phyloP scores from a whole-genome alignment of 2,888 invertebrate genomes.

The Pachydiplax longipennis region DNA sequence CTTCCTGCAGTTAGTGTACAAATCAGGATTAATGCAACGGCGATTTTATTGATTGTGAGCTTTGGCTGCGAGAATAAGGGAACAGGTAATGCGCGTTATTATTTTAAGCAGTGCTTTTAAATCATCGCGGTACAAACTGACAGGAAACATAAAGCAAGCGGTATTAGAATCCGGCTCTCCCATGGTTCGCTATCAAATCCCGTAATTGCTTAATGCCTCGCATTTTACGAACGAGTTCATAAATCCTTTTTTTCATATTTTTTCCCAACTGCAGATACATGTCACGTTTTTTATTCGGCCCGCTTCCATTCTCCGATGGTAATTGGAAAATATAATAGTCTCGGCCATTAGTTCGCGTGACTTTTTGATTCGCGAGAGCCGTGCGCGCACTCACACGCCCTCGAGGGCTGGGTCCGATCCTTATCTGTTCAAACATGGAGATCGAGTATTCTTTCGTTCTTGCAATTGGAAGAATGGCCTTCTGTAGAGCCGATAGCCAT shows the following conservation, averaged over 20 bases:
- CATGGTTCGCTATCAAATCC: not conserved
- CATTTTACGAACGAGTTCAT: not conserved
- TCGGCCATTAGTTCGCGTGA: slow-evolving; percentile 8
- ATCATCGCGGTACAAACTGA: too few relatives aligned
- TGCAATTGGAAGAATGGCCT: not conserved
- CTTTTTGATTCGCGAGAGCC: not conserved
- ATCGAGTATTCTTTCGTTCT: slow-evolving; percentile 18
- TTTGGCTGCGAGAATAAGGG: too few relatives aligned
- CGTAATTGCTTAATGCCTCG: not conserved
- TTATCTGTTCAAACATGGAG: slow-evolving; percentile 12
- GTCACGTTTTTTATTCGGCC: not conserved
- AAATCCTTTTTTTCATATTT: not conserved
- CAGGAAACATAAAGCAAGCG: too few relatives aligned
- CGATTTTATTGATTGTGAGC: too few relatives aligned
- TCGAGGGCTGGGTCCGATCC: not conserved
- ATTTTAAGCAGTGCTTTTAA: too few relatives aligned
- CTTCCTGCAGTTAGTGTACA: too few relatives aligned
- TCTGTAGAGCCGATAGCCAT: not conserved
- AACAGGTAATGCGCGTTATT: too few relatives aligned
- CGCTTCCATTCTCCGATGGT: not conserved
- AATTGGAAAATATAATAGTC: slow-evolving; percentile 24
- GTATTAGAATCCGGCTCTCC: too few relatives aligned
- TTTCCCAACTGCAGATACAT: not conserved
- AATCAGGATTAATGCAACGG: too few relatives aligned
- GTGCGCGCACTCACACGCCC: not conserved